Conservation (phyloP, 1,140 invertebrate genomes). For the Zaprionus nigranus region DNA sequence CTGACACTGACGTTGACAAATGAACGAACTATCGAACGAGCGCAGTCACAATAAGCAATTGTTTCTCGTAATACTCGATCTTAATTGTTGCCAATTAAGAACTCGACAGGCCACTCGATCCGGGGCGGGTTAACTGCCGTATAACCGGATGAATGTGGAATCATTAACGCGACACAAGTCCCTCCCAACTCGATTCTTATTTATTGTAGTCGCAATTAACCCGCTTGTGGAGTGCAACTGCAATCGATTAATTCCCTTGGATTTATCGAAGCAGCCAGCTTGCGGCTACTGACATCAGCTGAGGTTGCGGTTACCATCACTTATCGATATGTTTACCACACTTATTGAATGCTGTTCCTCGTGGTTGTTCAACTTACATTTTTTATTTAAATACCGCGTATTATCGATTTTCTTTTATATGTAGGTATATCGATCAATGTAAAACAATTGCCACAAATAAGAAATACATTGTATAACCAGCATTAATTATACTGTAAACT, state of each 20-base stretch:
- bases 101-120: slow-evolving; percentile 24
- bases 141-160: slow-evolving; percentile 24
- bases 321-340: not conserved
- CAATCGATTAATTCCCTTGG: not conserved
- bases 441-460: too few species aligned
- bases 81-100: slow-evolving; percentile 54
- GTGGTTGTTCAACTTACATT: too few species aligned
- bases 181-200: slow-evolving; percentile 6
- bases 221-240: not conserved
- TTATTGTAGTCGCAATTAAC: slow-evolving; percentile 33
- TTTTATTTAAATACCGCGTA: too few species aligned
- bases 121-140: slow-evolving; percentile 13
- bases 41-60: slow-evolving; percentile 50
- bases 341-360: not conserved
- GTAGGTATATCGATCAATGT: too few species aligned
- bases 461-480: too few species aligned
- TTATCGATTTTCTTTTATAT: too few species aligned
- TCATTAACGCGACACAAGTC: slow-evolving; percentile 2
- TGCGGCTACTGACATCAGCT: not conserved
- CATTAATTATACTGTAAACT: too few species aligned
- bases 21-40: slow-evolving; percentile 31
- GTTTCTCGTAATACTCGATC: slow-evolving; percentile 12
- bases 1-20: slow-evolving; percentile 49
- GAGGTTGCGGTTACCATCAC: not conserved
- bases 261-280: not conserved